These are phyloP conservation scores for Andrena bucephala DNA, from an alignment of 2,888 invertebrate species.

Conservation along the genomic window DNA sequence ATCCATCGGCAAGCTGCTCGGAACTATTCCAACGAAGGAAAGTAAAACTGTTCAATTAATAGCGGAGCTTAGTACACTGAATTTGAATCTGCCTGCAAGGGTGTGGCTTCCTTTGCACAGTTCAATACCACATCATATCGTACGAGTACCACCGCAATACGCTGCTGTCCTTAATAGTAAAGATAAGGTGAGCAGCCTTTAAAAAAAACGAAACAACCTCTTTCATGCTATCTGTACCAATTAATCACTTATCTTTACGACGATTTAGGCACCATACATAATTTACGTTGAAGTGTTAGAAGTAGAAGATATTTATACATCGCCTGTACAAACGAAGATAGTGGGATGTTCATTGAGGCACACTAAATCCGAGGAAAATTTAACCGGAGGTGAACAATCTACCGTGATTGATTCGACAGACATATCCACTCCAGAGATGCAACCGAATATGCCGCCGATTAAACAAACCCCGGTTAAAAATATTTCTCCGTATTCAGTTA, in stretches of 20 bases:
- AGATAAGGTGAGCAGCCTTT: constrained; percentile 89
- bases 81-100: constrained; percentile 98
- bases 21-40: constrained; percentile 94
- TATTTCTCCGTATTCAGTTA: constrained; percentile 75
- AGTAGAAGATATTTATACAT: constrained; percentile 92
- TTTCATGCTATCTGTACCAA: not conserved
- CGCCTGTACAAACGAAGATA: constrained; percentile 95
- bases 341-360: constrained; percentile 93
- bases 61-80: constrained; percentile 96
- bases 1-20: constrained; percentile 93
- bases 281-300: constrained; percentile 99
- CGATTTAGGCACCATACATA: constrained; percentile 95
- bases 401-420: constrained; percentile 76
- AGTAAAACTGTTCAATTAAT: constrained; percentile 96
- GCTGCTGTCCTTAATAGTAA: constrained; percentile 99
- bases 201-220: not conserved
- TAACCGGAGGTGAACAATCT: constrained; percentile 86
- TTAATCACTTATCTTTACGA: constrained; percentile 26
- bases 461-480: constrained; percentile 83
- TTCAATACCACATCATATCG: constrained; percentile 94
- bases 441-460: constrained; percentile 69
- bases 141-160: constrained; percentile 98
- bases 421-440: constrained; percentile 76
- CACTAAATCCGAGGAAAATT: constrained; percentile 97
- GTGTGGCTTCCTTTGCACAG: constrained; percentile 98